A percentile compares a stretch with the other conserved stretches of the same genome.
These are phyloP conservation scores for Vollenhovia emeryi DNA, from an alignment of 1,140 invertebrate species.

Conservation along the genomic window DNA sequence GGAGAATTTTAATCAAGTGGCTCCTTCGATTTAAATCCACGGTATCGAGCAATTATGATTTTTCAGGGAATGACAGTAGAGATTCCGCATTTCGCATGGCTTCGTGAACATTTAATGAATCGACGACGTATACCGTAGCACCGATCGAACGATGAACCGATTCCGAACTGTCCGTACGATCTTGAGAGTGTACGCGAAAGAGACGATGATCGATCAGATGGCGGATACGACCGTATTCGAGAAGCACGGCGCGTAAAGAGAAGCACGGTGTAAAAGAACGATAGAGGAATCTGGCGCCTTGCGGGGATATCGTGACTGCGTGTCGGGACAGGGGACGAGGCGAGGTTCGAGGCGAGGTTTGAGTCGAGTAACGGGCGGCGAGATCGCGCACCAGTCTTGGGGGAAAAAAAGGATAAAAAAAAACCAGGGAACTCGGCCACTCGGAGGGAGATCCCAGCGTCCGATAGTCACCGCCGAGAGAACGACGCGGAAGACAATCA, in stretches of 20 bases:
- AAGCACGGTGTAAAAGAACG: constrained; percentile 27
- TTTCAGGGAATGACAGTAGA: neutral
- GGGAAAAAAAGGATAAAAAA: constrained; percentile 1
- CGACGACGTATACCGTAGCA: neutral
- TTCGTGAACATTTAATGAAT: neutral
- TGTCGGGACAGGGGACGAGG: neutral
- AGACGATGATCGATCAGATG: constrained; percentile 46
- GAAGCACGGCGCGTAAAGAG: constrained; percentile 41
- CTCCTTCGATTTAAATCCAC: neutral
- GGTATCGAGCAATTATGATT: neutral
- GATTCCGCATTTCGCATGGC: neutral
- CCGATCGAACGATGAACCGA: neutral
- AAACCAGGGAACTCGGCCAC: neutral
- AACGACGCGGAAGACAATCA: constrained; percentile 67
- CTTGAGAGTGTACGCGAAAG: neutral
- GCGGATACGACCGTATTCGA: constrained; percentile 2
- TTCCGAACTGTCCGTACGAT: constrained; percentile 23
- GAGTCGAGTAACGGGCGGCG: constrained; percentile 6
- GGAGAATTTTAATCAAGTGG: neutral
- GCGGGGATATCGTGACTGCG: constrained; percentile 23
- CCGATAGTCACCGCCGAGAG: constrained; percentile 60
- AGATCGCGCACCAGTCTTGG: neutral
- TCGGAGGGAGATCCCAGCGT: constrained; percentile 39
- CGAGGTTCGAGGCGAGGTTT: neutral
- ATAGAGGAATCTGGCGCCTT: constrained; percentile 33